Base-by-base conservation (phyloP, 2,888 invertebrate species). In the Pilophorus perplexus region DNA sequence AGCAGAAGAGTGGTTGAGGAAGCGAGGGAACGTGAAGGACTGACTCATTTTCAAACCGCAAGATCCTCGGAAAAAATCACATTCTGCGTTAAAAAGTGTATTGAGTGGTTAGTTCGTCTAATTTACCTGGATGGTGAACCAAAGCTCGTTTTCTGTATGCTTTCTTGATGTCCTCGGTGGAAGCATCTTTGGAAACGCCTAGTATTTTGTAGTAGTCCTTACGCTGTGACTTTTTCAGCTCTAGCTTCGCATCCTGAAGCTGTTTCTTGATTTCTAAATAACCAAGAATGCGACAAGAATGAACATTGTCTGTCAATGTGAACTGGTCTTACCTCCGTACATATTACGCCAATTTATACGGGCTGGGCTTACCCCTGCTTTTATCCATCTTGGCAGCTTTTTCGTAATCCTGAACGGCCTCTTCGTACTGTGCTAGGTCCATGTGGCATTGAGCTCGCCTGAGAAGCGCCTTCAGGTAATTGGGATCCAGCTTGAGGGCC, bases 201-300 rank as follows among this genome's bases (percentile, higher is more conserved):
- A 97, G 82, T 72, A 97, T 93, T 78, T 94, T 95, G 75, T 96
- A 96, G 77, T 95, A 96, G 77, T 97, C 96, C 81, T 96, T 96
- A 71, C 94, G 85, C 79, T 93, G 93, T 3, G 93, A 93, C 76
- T 86, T 89, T 77, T 95, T 95, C 67, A 96, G 79, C 20, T 89
- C 89, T 68, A 90, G 76, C 79, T 95, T 94, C 3, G 96, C 94
- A 73, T 94, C 91, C 73, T 89, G 86, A 40, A 95, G 79, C 68
- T 92, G 77, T 74, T 85, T 84, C 76, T 89, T 89, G 73, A 90
- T 86, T 73, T 93, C 93, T 78, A 71, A 16, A 52, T 25, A 52
- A 10, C 22, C 22, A 5, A 44, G 38, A 10, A n/a, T 22, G 5
- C 20, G 25, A 10, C 8, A 48, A n/a, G n/a, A n/a, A n/a, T n/a